Percentiles rank a stretch among this genome's conserved stretches.
Conservation (phyloP, 2,888 invertebrate species). For the Thecocarcelia acutangulata region DNA sequence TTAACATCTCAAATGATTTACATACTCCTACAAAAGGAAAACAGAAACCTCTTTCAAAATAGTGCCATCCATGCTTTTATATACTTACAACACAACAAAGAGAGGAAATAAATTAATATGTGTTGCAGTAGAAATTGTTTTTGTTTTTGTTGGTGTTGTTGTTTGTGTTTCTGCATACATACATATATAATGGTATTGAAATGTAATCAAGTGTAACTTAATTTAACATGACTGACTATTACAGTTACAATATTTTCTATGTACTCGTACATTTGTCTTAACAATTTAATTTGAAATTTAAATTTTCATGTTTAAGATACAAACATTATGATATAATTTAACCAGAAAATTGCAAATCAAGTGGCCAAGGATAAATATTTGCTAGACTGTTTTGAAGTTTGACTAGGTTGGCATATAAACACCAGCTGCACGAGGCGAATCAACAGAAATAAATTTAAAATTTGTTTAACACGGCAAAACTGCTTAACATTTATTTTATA, state of each 20-base stretch:
- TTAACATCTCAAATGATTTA: slow-evolving; percentile 52
- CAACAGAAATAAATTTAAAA: too few species aligned
- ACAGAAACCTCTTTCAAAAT: slow-evolving; percentile 5
- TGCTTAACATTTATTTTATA: too few species aligned
- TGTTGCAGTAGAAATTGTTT: slow-evolving; percentile 7
- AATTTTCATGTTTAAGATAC: slow-evolving; percentile 4
- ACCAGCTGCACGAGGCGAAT: not conserved
- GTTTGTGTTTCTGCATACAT: not conserved
- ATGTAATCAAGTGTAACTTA: slow-evolving; percentile 62
- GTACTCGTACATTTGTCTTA: slow-evolving; percentile 2
- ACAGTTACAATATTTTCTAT: slow-evolving; percentile 19
- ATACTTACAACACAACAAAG: not conserved
- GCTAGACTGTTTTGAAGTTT: too few species aligned
- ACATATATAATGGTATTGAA: slow-evolving; percentile 30
- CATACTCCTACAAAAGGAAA: slow-evolving; percentile 1
- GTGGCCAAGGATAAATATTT: slow-evolving; percentile 42
- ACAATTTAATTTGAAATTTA: slow-evolving; percentile 12
- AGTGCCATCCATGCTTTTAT: not conserved
- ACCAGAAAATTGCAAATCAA: slow-evolving; percentile 54
- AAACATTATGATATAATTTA: slow-evolving; percentile 21
- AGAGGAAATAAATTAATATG: slow-evolving; percentile 32
- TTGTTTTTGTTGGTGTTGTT: slow-evolving; percentile 6
- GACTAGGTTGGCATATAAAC: slow-evolving; percentile 15
- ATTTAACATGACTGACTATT: slow-evolving; percentile 56
- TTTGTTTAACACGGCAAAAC: too few species aligned